A percentile compares a stretch with the other conserved stretches of the same genome.
phyloP scores from a whole-genome alignment of 1,140 invertebrate species.

The Yoshiicerus persimilis region DNA sequence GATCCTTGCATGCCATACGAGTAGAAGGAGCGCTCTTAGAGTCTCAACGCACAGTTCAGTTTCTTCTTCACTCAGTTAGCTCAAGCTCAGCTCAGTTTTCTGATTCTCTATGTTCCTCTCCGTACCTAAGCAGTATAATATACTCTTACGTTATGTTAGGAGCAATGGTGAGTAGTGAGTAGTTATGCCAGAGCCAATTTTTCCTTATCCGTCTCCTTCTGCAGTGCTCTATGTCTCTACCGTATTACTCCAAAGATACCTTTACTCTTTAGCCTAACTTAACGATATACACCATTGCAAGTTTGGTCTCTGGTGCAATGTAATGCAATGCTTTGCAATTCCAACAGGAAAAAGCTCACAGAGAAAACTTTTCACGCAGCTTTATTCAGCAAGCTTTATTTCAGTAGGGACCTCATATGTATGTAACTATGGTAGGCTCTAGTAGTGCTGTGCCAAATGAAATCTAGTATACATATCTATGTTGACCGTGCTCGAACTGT shows the following conservation, averaged over 20 bases:
- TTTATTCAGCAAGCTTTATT: conserved; percentile 1
- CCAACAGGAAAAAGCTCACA: neutral
- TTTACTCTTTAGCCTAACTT: neutral
- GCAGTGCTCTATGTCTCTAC: neutral
- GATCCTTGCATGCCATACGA: neutral
- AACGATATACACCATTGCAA: neutral
- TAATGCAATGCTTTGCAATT: neutral
- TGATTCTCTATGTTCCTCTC: neutral
- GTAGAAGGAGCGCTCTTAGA: neutral
- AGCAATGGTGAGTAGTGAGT: neutral
- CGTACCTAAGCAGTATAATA: neutral
- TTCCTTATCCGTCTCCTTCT: neutral
- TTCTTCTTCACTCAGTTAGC: neutral
- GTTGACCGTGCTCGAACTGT: neutral
- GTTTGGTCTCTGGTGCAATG: neutral
- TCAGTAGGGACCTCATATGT: neutral
- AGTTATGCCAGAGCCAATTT: conserved; percentile 4
- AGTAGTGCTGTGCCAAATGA: neutral
- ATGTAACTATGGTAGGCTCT: neutral
- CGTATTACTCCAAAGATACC: neutral
- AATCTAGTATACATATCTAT: neutral
- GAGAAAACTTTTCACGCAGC: conserved; percentile 6
- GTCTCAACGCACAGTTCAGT: neutral
- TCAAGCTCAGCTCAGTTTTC: neutral
- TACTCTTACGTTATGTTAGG: neutral